These are phyloP conservation scores for Lasioglossum leucozonium DNA, from an alignment of 2,888 invertebrate species.

Conservation along the genomic window DNA sequence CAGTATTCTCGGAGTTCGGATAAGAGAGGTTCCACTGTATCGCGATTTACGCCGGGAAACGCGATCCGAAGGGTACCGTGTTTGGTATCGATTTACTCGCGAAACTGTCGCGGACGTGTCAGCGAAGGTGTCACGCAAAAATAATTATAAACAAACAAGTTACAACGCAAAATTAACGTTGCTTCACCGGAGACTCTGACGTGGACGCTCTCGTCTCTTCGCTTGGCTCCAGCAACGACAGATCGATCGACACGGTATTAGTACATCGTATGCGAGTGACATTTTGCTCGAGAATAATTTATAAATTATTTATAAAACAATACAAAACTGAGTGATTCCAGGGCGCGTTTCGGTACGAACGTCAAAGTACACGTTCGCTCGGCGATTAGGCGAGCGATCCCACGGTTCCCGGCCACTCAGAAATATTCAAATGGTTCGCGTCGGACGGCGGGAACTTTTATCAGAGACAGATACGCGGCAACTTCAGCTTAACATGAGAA, in stretches of 20 bases:
- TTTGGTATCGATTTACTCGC: not conserved
- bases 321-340: no score
- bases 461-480: slow-evolving; percentile 1
- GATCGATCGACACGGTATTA: no score
- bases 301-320: no score
- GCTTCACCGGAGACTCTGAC: not conserved
- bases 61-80: not conserved
- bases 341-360: no score
- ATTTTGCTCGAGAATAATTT: no score
- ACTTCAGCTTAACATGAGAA: slow-evolving; percentile 5
- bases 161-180: not conserved
- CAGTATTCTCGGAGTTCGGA: not conserved
- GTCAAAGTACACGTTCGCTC: not conserved
- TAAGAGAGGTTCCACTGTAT: not conserved
- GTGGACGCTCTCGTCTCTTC: not conserved
- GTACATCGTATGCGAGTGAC: no score
- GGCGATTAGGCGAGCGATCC: not conserved
- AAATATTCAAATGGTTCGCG: not conserved
- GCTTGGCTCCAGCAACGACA: no score
- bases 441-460: slow-evolving; percentile 31
- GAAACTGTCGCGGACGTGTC: not conserved
- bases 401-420: not conserved
- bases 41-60: not conserved
- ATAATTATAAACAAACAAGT: not conserved
- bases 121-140: rapidly evolving